Base-by-base conservation (phyloP, 2,888 invertebrate genomes). In the Spilosoma lubricipeda region DNA sequence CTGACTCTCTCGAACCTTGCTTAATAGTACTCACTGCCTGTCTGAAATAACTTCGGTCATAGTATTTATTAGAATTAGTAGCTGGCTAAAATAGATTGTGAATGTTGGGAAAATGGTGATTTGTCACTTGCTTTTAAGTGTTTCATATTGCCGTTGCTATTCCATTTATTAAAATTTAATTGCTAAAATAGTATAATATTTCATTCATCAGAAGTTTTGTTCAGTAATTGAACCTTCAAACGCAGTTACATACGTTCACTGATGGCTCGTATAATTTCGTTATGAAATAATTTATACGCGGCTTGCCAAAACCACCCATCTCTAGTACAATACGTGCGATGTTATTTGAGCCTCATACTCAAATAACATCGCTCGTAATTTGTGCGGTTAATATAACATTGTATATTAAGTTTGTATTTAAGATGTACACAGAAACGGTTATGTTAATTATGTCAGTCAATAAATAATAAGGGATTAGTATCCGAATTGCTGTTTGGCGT, bases 281-380 rank as follows among this genome's bases (percentile, higher is more conserved):
- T 76, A 77, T 75, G 65, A 77, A 77, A 84, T 83, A 75, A 80
- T 79, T 80, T 72, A 83, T 77, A 77, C 75, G 77, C 42, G 74
- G 79, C 39, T 33, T 52, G 63, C 82, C 79, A 66, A 77, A 73
- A 27, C 42, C 70, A 70, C 45, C 30, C 8, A 23, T 30, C 20
- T 33, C 9, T 33, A 13, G 33, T 52, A 33, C 20, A 30, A 52
- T 48, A 48, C 67, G 23, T 52, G 75, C 45, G 36, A 74, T 74
- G 74, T 64, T 78, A 79, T 76, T 74, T 71, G 63, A 59, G 72
- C 78, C 39, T 65, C 5, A 52, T 8, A 52, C 23, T 56, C 52
- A 56, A 56, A 56, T 56, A 56, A 56, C n/a, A 56, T 56, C 52
- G 63, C 76, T 48, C 42, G 27, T 20, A 45, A 70, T 70, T 42